A percentile compares a stretch with the other conserved stretches of the same genome.
phyloP scores from a whole-genome alignment of 2,113 vertebrate species.

The Salvelinus namaycush region DNA sequence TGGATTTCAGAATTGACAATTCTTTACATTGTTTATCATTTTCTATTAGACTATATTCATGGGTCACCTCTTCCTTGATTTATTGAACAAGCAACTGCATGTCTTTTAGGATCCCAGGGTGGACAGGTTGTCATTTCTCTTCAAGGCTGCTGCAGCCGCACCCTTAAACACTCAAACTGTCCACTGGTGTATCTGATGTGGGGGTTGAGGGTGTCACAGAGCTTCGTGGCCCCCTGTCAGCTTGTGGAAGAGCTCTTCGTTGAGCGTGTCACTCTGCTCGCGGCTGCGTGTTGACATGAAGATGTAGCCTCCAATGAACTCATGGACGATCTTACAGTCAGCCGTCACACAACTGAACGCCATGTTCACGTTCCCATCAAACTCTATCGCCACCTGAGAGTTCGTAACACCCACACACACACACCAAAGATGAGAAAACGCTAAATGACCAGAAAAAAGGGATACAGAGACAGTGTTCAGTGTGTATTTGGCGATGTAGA shows the following conservation, averaged over 20 bases:
- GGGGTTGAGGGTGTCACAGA: slow-evolving; percentile 57
- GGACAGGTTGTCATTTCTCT: no score
- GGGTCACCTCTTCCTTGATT: not conserved
- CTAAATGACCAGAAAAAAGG: not conserved
- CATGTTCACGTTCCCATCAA: slow-evolving; percentile 88
- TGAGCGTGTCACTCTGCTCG: slow-evolving; percentile 78
- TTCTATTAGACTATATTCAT: not conserved
- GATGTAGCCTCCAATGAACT: slow-evolving; percentile 91
- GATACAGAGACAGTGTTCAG: not conserved
- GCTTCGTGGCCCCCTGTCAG: slow-evolving; percentile 89
- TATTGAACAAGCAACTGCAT: not conserved
- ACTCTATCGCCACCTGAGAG: slow-evolving; percentile 88
- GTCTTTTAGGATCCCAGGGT: no score
- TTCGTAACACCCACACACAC: slow-evolving; percentile 4
- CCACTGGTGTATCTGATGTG: no score
- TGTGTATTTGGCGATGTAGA: not conserved
- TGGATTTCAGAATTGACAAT: not conserved
- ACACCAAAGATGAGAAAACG: not conserved
- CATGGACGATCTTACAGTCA: slow-evolving; percentile 86
- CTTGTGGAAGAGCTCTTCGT: slow-evolving; percentile 88
- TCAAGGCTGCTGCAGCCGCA: no score
- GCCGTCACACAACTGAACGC: slow-evolving; percentile 85
- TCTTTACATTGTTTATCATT: not conserved
- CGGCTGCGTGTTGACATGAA: slow-evolving; percentile 85
- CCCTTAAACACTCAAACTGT: no score